Evolutionary conservation across 2,888 invertebrate genomes (phyloP), one percentile per base, ranked within the genome.

Genomic region (Sinelater perroti): DNA sequence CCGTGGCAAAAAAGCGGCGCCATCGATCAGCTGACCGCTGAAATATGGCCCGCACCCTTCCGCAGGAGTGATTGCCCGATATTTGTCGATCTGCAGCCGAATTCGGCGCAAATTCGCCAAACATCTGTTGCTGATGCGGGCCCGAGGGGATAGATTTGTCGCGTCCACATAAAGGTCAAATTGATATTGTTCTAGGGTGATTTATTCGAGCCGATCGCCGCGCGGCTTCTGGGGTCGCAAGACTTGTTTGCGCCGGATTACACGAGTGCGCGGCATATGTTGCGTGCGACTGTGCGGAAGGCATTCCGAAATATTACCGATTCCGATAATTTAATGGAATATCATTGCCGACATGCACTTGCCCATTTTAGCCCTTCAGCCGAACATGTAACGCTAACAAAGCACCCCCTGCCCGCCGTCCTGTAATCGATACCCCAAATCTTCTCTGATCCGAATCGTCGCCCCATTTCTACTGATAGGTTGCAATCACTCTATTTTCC

Each of bases 131-230:
- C 38, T 20, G 20, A 38, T 38, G 11, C 10, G 11, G 33, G 5
- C 10, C 6, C 17, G 16, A 72, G 40, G 42, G 36, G 24, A 44
- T 53, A 36, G 72, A 75, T 74, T 74, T 72, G 72, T 73, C 67
- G 64, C 67, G 61, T 71, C 71, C 73, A 66, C 68, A 75, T 76
- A 76, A 75, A 76, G 75, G 75, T 76, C 76, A 76, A 72, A 70
- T 68, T 70, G 70, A 75, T 74, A 74, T 75, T 75, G 74, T 72
- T 72, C 66, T 52, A 33, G 35, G 45, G 42, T 49, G 57, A 61
- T 53, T 56, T 61, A 61, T 60, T 49, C 42, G 53, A 31, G 49
- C 44, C 57, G 45, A 56, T 56, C 35, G 28, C 20, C 35, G 36
- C 24, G 51, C 51, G 56, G 56, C 36, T 42, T 28, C 51, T 56